Evolutionary conservation across 2,113 vertebrate genomes (phyloP), one percentile per base, ranked within the genome.

Genomic region (pig (Sus scrofa)): DNA sequence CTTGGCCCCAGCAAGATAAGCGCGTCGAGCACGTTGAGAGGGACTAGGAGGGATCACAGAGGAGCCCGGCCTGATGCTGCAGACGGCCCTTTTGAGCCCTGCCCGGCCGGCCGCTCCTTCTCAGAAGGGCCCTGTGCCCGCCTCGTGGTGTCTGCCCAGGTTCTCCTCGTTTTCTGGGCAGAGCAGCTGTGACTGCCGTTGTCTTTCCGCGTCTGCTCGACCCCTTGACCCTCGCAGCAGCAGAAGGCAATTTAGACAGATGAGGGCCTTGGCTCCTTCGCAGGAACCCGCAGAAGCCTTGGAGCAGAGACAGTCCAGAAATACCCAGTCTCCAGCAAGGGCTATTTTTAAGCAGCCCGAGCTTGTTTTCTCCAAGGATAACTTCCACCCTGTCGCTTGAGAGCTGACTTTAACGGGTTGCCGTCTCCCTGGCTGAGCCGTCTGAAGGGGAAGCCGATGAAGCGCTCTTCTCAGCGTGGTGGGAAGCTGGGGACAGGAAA

Each of bases 241-340:
- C 14, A 87, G 89, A 97, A 98, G 96, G 73, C 68, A 62, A 95
- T 56, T 22, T 67, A 82, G 87, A 88, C 82, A 75, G 84, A 86
- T 91, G 58, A 56, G 70, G 78, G 89, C 22, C 58, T 26, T 96
- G 81, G 27, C 78, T 89, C 94, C 37, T 73, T 94, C 96, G 87
- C 58, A 90, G 54, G 86, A 95, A 19, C 95, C 93, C 79, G 95
- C 68, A 96, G 96, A 96, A 98, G 88, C 54, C 92, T 92, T 95
- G 94, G 96, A 90, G 94, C 13, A 58, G 63, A 56, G 83, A 84
- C 91, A 95, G 37, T 50, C 27, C 83, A 95, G 91, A 97, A 96
- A 89, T 68, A 96, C 91, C 44, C 32, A 91, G 44, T 92, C 56
- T 97, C 93, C 96, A 94, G 65, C 96, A 96, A 44, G 39, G 9